Conservation (phyloP, 1,140 invertebrate species). For the Dendroctonus ponderosae region DNA sequence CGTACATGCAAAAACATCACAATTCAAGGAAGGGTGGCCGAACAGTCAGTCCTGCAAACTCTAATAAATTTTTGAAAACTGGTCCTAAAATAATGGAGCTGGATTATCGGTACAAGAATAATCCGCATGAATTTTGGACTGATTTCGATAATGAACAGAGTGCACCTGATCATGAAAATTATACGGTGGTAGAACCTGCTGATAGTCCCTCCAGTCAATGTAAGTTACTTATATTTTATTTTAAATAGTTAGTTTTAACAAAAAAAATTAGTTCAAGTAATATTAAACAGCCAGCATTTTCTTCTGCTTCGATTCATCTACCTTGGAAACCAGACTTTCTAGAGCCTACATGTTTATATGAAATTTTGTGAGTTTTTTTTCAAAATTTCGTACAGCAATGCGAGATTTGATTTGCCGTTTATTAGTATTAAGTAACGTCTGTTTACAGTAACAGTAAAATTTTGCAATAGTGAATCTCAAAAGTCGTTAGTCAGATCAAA, state of each 20-base stretch:
- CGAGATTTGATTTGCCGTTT: too few relatives aligned
- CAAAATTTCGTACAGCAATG: background rate
- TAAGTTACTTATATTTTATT: conserved; percentile 10
- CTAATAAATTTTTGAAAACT: conserved; percentile 29
- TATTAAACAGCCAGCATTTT: too few relatives aligned
- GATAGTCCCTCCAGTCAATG: conserved; percentile 11
- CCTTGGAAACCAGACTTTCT: too few relatives aligned
- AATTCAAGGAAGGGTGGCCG: conserved; percentile 27
- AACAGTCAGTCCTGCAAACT: conserved; percentile 16
- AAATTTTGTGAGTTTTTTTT: conserved; percentile 7
- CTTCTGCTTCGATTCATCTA: too few relatives aligned
- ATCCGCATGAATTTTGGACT: conserved; percentile 30
- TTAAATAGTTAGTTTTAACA: too few relatives aligned
- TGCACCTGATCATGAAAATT: conserved; percentile 11
- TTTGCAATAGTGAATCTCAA: too few relatives aligned
- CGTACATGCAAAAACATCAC: conserved; percentile 38
- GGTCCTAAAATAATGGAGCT: conserved; percentile 34
- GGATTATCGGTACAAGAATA: conserved; percentile 31
- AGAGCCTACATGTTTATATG: too few relatives aligned
- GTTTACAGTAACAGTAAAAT: too few relatives aligned
- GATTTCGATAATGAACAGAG: conserved; percentile 22
- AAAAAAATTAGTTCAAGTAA: too few relatives aligned
- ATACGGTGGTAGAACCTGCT: conserved; percentile 28
- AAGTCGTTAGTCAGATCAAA: too few relatives aligned
- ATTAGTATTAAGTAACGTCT: too few relatives aligned